Conservation (phyloP, 2,888 invertebrate genomes). For the Glaucopsyche alexis region DNA sequence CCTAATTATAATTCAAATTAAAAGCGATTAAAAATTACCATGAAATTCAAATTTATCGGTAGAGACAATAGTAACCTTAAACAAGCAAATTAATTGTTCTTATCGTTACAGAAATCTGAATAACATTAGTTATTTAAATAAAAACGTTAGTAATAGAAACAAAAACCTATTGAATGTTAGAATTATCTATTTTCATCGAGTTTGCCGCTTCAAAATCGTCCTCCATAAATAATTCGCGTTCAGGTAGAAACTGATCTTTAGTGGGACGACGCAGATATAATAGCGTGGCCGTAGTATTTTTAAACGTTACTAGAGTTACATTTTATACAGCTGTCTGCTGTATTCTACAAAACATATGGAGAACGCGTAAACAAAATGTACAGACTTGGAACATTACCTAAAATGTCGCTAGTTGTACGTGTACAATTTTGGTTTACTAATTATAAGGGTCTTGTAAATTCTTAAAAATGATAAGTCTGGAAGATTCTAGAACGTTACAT, state of each 20-base stretch:
- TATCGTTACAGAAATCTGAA: conserved; percentile 15
- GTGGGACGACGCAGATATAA: conserved; percentile 24
- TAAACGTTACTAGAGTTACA: conserved; percentile 27
- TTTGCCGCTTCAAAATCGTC: conserved; percentile 20
- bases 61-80: no score
- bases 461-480: not conserved
- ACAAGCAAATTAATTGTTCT: not conserved
- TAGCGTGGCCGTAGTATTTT: conserved; percentile 22
- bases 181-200: conserved; percentile 5
- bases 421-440: no score
- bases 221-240: conserved; percentile 26
- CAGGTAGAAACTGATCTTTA: conserved; percentile 28
- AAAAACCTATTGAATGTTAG: conserved; percentile 8
- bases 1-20: no score
- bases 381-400: not conserved
- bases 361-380: not conserved
- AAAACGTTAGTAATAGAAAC: conserved; percentile 1
- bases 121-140: conserved; percentile 9
- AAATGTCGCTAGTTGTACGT: not conserved
- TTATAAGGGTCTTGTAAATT: not conserved
- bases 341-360: conserved; percentile 14
- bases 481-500: not conserved
- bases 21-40: not conserved
- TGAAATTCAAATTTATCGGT: not conserved
- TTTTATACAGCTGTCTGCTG: not conserved